Base-by-base conservation (phyloP, 1,140 invertebrate species). In the Bombus vancouverensis region DNA sequence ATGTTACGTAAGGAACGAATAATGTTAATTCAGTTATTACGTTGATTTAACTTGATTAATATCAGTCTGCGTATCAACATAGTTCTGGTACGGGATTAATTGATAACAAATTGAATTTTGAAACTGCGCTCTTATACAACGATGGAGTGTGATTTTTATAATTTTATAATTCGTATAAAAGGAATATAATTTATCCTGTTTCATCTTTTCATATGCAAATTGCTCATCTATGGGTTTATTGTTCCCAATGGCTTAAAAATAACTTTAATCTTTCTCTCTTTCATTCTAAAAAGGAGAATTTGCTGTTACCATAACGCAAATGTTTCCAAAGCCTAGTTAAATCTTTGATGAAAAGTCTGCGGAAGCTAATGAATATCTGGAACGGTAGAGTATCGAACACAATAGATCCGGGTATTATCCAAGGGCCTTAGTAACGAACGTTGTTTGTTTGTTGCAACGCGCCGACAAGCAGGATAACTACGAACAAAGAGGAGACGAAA, bases 401-500 rank as follows among this genome's bases (percentile, higher is more conserved):
- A 78, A 78, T 44, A 28, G 75, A 62, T 42, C 13, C 12, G 8
- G 37, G 57, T 57, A 39, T 76, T 39, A 62, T 76, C 74, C 32
- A 10, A 28, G 22, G 39, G 57, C 75, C 39, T 65, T 42, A 32
- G 15, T 39, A 78, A 62, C 53, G 57, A n/a, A n/a, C 57, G 15
- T 9, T n/a, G 57, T 73, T 81, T 81, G 28, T 22, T 37, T 42
- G 32, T 47, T 47, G 22, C 47, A 53, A 53, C 47, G 18, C 18
- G 9, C 28, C 32, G 34, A 25, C 25, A 34, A 81, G 8, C 37
- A 15, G 66, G 72, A 47, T 37, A 53, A 28, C 25, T 72, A 3
- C 6, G 75, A 28, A 84, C 74, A n/a, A 78, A 84, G 37, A n/a
- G n/a, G 13, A 34, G 42, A 59, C 32, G 32, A 57, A 71, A 62